A percentile compares a stretch with the other conserved stretches of the same genome.
phyloP scores from a whole-genome alignment of 2,888 invertebrate genomes.

The Tubiluchus corallicola region DNA sequence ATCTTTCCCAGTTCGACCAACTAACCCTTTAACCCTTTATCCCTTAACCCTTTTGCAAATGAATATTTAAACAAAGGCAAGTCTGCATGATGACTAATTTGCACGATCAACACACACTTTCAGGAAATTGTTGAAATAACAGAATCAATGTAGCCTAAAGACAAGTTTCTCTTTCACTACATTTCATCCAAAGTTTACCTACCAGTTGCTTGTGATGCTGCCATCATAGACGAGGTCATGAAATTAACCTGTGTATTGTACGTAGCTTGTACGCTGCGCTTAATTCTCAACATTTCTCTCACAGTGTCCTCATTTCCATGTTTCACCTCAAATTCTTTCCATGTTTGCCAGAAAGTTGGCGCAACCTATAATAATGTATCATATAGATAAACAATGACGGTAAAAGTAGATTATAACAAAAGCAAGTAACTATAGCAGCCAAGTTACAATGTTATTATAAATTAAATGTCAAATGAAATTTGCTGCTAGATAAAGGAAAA shows the following conservation, averaged over 20 bases:
- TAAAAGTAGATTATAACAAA: neutral
- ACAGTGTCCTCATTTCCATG: constrained; percentile 99
- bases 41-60: too few relatives aligned
- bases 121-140: too few relatives aligned
- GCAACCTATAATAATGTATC: constrained; percentile 46
- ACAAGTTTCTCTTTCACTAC: too few relatives aligned
- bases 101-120: too few relatives aligned
- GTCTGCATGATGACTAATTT: too few relatives aligned
- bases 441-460: neutral
- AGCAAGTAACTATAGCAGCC: constrained; percentile 18
- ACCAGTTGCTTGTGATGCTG: constrained; percentile 38
- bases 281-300: constrained; percentile 93
- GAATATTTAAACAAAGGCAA: too few relatives aligned
- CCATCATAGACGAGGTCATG: constrained; percentile 95
- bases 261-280: constrained; percentile 88
- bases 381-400: constrained; percentile 10
- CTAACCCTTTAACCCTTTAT: too few relatives aligned
- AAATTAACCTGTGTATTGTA: constrained; percentile 97
- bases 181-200: too few relatives aligned
- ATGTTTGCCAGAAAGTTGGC: constrained; percentile 87
- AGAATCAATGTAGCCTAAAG: too few relatives aligned
- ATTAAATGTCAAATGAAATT: neutral
- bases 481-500: too few relatives aligned
- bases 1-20: too few relatives aligned
- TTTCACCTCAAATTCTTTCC: constrained; percentile 97